Base-by-base conservation (phyloP, 2,888 invertebrate genomes). In the Drymonia ruficornis region DNA sequence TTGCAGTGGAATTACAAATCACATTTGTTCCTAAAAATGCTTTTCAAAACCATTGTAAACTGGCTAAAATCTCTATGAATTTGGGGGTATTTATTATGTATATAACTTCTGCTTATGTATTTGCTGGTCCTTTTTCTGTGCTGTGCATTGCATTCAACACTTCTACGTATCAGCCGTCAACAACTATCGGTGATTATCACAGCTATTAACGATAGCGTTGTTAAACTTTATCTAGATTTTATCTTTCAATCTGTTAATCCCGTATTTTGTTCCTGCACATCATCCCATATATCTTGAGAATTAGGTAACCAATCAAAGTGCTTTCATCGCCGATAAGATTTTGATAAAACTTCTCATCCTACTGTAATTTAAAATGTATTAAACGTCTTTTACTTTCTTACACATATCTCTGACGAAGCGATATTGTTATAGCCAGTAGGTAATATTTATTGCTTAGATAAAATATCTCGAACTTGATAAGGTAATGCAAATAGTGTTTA, bases 231-330 rank as follows among this genome's bases (percentile, higher is more conserved):
- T 55, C 61, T 57, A 52, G 48, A 42, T 58, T 48, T 55, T 53
- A 45, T 56, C 56, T 53, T 36, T 55, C 63, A 80, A n/a, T 80
- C 70, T 66, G 50, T 61, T 85, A 85, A 85, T 84, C 83, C 84
- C 49, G n/a, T 69, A 29, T 74, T 84, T 80, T 75, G 84, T 84
- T 78, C 84, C 83, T 50, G 9, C 1, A 57, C 42, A 55, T 83
- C 81, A 77, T 55, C 52, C 45, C 7, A 34, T 55, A 50, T 78
- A 67, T 67, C 59, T 63, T 59, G 4, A 0, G 52, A 72, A 67
- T 3, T 54, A 64, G 36, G 1, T 45, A 19, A 12, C 1, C 12
- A 28, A 59, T 1, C 8, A 31, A 15, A 13, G 8, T 40, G 42
- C 3, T 28, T 43, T 46, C 53, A 54, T 13, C 28, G 13, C 19